Conservation (phyloP, 2,888 invertebrate species). For the Plagiodera versicolora region DNA sequence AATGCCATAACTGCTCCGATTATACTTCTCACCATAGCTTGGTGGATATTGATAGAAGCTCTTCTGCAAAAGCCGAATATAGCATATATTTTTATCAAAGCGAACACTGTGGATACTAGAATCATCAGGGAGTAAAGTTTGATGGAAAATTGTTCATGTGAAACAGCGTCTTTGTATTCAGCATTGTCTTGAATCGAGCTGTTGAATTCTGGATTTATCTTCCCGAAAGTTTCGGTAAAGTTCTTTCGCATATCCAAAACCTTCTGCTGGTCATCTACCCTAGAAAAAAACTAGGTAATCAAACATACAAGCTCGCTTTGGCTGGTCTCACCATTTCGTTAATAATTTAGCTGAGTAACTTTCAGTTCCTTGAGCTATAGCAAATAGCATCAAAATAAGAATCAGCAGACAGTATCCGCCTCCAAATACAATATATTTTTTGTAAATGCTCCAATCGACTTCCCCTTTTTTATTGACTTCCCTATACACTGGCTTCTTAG, state of each 20-base stretch:
- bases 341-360: slow-evolving; percentile 41
- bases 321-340: slow-evolving; percentile 23
- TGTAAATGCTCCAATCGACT: slow-evolving; percentile 38
- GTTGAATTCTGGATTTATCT: not conserved
- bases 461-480: slow-evolving; percentile 41
- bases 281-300: slow-evolving; percentile 15
- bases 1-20: slow-evolving; percentile 42
- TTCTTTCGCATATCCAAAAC: slow-evolving; percentile 27
- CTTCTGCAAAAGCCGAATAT: slow-evolving; percentile 77
- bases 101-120: slow-evolving; percentile 17
- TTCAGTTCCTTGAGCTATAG: slow-evolving; percentile 38
- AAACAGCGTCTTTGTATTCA: slow-evolving; percentile 22
- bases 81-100: slow-evolving; percentile 51
- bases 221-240: not conserved
- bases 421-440: slow-evolving; percentile 40
- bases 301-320: not conserved
- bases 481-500: slow-evolving; percentile 37
- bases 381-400: slow-evolving; percentile 38
- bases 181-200: not conserved
- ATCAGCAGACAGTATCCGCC: slow-evolving; percentile 36
- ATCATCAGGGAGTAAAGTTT: slow-evolving; percentile 33
- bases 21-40: slow-evolving; percentile 37
- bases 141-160: slow-evolving; percentile 26
- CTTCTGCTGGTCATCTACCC: slow-evolving; percentile 34
- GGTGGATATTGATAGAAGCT: slow-evolving; percentile 57